Percentiles rank a stretch among this genome's conserved stretches.
These are phyloP conservation scores for Dasypus novemcinctus DNA, from an alignment of 2,113 vertebrate species.

Conservation along the genomic window DNA sequence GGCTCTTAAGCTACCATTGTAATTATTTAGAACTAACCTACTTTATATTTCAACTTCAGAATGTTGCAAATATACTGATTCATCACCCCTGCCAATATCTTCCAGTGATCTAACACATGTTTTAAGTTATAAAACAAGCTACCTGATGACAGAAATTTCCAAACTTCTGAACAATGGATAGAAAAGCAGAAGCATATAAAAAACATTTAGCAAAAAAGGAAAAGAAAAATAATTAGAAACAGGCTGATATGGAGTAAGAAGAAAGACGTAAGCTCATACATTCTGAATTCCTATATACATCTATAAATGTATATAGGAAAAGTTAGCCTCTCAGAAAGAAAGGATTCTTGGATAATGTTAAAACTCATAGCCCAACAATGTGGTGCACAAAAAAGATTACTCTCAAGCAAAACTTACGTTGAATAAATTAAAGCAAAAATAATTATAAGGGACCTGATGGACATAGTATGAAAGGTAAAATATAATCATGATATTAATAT, in stretches of 20 bases:
- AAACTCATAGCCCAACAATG: neutral
- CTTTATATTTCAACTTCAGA: neutral
- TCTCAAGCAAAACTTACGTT: neutral
- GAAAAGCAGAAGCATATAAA: conserved; percentile 17
- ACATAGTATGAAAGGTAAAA: neutral
- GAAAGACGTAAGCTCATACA: neutral
- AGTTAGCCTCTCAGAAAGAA: neutral
- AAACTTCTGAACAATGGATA: neutral
- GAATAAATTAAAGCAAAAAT: neutral
- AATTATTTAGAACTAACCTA: neutral
- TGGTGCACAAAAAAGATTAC: neutral
- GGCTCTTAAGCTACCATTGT: neutral
- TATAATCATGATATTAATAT: neutral
- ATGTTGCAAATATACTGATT: conserved; percentile 7
- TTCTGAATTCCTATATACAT: neutral
- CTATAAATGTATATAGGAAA: conserved; percentile 13
- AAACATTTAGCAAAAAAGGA: neutral
- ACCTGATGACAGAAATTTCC: neutral
- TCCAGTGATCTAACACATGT: neutral
- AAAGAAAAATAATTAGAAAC: neutral
- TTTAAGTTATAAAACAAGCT: neutral
- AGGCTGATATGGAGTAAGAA: neutral
- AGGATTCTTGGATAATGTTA: neutral
- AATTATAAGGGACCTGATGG: neutral
- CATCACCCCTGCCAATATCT: neutral